Evolutionary conservation across 2,797 vertebrate genomes (phyloP).

Genomic region (Parambassis ranga): DNA sequence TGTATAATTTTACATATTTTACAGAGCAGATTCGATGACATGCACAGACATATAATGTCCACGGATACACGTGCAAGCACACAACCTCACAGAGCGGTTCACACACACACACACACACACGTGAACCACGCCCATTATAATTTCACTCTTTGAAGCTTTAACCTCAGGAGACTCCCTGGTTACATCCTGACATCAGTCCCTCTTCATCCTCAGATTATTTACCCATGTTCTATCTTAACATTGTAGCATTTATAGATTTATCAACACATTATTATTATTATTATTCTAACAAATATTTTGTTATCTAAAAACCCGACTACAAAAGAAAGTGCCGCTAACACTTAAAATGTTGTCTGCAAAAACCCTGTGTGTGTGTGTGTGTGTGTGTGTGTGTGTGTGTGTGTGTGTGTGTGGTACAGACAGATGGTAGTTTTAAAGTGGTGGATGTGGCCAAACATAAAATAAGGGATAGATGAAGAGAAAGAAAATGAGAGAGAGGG

Average conservation of each 20-base stretch:
- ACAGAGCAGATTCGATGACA: background rate
- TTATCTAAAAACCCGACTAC: too few relatives aligned
- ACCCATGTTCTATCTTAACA: too few relatives aligned
- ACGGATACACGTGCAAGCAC: background rate
- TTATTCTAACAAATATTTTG: too few relatives aligned
- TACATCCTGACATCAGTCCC: background rate
- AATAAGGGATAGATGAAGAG: conserved; percentile 11
- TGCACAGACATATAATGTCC: background rate
- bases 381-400: conserved; percentile 1
- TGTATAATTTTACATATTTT: conserved; percentile 71
- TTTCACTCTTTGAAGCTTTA: conserved; percentile 34
- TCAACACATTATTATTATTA: too few relatives aligned
- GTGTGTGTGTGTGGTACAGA: background rate
- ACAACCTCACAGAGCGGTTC: background rate
- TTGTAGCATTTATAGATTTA: too few relatives aligned
- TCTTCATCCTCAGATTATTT: too few relatives aligned
- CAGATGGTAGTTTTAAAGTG: conserved; percentile 49
- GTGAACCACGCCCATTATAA: conserved; percentile 38
- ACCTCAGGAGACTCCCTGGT: conserved; percentile 17
- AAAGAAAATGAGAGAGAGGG: background rate
- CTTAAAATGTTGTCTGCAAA: too few relatives aligned
- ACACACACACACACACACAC: background rate
- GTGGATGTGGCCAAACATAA: conserved; percentile 41
- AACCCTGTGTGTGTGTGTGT: background rate
- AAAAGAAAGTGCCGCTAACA: too few relatives aligned